These are phyloP conservation scores for Calypte anna DNA, from an alignment of 2,113 vertebrate species.

Conservation along the genomic window DNA sequence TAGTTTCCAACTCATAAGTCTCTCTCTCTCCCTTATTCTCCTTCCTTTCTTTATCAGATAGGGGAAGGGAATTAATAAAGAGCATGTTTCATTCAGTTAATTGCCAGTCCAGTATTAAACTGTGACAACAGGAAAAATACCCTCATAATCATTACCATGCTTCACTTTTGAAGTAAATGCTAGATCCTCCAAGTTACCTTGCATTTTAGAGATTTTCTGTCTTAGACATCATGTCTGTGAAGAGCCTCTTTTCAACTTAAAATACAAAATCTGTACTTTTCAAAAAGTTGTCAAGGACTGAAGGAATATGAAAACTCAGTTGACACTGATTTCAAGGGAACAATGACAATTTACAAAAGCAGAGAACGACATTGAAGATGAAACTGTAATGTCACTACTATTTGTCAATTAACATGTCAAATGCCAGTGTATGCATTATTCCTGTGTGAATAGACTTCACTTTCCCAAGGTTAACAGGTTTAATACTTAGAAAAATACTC, in stretches of 20 bases:
- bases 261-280: background rate
- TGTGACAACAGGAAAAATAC: background rate
- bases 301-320: background rate
- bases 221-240: background rate
- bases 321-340: conserved; percentile 18
- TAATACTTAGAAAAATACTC: background rate
- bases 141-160: accelerated
- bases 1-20: too few relatives aligned
- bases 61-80: too few relatives aligned
- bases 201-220: background rate
- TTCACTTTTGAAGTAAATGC: background rate
- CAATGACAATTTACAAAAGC: background rate
- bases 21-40: too few relatives aligned
- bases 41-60: too few relatives aligned
- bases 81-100: too few relatives aligned
- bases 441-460: background rate
- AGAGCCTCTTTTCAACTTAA: background rate
- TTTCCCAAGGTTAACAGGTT: background rate
- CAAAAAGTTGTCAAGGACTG: background rate
- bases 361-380: background rate
- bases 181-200: background rate
- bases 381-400: background rate
- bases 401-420: conserved; percentile 35
- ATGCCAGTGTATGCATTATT: background rate
- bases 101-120: too few relatives aligned